These are phyloP conservation scores for Nasua narica DNA, from an alignment of 2,797 vertebrate genomes.

Conservation along the genomic window DNA sequence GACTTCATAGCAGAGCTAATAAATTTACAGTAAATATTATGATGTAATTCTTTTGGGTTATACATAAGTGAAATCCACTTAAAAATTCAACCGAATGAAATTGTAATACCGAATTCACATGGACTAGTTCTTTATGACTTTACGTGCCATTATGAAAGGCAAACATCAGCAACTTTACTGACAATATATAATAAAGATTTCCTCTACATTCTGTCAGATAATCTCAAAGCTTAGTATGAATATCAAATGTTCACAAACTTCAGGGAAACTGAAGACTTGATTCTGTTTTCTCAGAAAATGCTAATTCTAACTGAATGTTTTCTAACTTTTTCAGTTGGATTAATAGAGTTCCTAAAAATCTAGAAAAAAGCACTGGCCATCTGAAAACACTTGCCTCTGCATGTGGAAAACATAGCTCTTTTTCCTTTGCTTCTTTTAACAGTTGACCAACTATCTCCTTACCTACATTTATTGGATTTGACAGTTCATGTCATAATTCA, in stretches of 20 bases:
- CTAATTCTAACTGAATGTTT: background rate
- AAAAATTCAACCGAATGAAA: conserved; percentile 18
- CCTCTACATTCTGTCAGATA: background rate
- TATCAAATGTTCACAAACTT: background rate
- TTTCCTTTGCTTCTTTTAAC: conserved; percentile 10
- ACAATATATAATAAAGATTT: background rate
- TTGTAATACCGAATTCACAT: background rate
- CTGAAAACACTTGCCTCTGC: background rate
- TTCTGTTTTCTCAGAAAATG: background rate
- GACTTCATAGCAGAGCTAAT: conserved; percentile 34
- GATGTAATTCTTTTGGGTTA: conserved; percentile 53
- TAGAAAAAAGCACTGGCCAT: background rate
- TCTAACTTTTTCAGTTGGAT: background rate
- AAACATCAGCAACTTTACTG: background rate
- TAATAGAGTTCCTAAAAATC: background rate
- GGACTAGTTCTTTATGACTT: background rate
- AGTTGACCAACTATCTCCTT: background rate
- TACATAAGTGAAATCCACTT: background rate
- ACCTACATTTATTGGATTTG: conserved; percentile 48
- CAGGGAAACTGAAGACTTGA: background rate
- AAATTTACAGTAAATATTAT: conserved; percentile 36
- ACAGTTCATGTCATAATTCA: conserved; percentile 55
- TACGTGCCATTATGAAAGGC: background rate
- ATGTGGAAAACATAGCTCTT: background rate
- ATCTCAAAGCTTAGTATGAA: background rate